Conservation (phyloP, 2,113 vertebrate genomes). For the Malurus alboscapulatus region DNA sequence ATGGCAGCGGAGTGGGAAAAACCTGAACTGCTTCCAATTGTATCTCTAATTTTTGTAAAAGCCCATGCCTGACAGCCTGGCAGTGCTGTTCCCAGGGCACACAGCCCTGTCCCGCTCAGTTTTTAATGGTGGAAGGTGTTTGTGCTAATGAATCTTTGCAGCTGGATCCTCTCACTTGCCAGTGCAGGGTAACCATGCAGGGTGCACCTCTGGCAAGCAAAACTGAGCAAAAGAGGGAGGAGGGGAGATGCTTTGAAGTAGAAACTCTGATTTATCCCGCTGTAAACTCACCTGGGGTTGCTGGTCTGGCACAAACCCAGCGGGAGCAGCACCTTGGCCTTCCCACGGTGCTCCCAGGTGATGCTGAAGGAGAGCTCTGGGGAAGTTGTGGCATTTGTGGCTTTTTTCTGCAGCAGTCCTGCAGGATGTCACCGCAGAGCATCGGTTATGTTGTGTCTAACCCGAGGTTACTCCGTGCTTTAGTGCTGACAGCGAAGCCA, state of each 20-base stretch:
- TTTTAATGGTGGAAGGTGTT: background rate
- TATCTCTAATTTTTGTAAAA: background rate
- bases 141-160: background rate
- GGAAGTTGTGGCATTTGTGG: fast-evolving
- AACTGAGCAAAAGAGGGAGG: background rate
- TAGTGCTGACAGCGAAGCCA: background rate
- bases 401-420: background rate
- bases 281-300: background rate
- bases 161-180: background rate
- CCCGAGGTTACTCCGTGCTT: fast-evolving
- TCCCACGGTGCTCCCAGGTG: fast-evolving
- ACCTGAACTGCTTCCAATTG: background rate
- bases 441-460: background rate
- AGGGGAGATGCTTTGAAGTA: background rate
- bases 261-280: background rate
- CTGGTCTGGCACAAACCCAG: background rate
- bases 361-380: background rate
- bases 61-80: background rate
- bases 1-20: background rate
- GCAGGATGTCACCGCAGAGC: background rate
- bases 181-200: background rate
- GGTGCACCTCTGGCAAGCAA: background rate
- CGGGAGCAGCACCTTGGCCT: background rate
- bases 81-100: background rate
- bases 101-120: background rate